Percentiles rank a stretch among this genome's conserved stretches.
Evolutionary conservation across 2,797 vertebrate species (phyloP).

Genomic region (Chrosomus eos): DNA sequence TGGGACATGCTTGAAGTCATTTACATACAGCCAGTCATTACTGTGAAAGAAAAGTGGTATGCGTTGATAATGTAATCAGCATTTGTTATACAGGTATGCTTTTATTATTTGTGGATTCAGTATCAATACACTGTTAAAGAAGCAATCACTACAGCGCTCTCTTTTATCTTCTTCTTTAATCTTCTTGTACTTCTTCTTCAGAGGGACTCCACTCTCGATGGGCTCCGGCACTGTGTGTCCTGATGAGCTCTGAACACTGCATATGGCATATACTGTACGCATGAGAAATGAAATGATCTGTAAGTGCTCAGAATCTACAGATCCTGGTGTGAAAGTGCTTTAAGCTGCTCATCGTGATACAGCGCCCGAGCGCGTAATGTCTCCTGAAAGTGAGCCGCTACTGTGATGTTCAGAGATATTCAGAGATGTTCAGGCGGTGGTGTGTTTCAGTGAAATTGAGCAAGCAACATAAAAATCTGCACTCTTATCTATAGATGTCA

Average conservation of each 20-base stretch:
- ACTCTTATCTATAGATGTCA: constrained; percentile 63
- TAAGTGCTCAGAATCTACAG: not conserved
- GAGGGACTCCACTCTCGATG: too few relatives aligned
- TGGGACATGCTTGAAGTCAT: too few relatives aligned
- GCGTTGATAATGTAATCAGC: too few relatives aligned
- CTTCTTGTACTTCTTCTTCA: too few relatives aligned
- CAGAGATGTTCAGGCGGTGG: constrained; percentile 39
- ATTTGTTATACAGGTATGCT: too few relatives aligned
- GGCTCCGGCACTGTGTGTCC: not conserved
- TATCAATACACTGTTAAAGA: too few relatives aligned
- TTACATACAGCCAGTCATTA: too few relatives aligned
- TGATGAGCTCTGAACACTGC: not conserved
- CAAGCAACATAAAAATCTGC: constrained; percentile 65
- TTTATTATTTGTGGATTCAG: too few relatives aligned
- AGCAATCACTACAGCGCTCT: too few relatives aligned
- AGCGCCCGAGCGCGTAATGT: constrained; percentile 35
- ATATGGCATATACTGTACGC: constrained; percentile 6
- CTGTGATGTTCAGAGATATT: constrained; percentile 5
- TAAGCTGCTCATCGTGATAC: constrained; percentile 14
- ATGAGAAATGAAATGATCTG: not conserved
- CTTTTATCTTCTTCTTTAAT: too few relatives aligned
- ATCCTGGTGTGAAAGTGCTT: constrained; percentile 44
- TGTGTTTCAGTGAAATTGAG: constrained; percentile 70
- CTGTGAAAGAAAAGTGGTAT: too few relatives aligned
- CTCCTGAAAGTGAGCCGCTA: constrained; percentile 24